A percentile compares a stretch with the other conserved stretches of the same genome.
Conservation (phyloP, 2,888 invertebrate genomes). For the Sminthurides aquaticus region DNA sequence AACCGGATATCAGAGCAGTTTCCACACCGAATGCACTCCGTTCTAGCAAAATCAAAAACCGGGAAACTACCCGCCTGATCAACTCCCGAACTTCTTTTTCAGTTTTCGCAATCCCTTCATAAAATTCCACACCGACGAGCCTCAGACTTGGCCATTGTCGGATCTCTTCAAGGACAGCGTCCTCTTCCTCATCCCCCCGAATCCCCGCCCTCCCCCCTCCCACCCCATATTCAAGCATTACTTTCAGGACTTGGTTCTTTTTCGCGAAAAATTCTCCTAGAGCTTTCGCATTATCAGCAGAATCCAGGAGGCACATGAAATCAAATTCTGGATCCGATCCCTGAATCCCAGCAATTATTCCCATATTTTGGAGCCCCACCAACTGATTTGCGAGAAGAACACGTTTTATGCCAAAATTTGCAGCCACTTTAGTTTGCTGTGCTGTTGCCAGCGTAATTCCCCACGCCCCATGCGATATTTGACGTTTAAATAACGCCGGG, state of each 20-base stretch:
- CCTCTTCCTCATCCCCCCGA: constrained; percentile 23
- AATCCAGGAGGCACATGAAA: constrained; percentile 35
- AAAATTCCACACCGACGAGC: constrained; percentile 35
- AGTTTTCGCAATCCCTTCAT: constrained; percentile 29
- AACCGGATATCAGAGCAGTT: constrained; percentile 27
- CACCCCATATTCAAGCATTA: constrained; percentile 34
- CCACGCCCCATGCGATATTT: constrained; percentile 24
- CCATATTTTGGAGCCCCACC: constrained; percentile 34
- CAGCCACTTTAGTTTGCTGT: constrained; percentile 28
- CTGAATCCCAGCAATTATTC: constrained; percentile 33
- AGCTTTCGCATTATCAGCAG: constrained; percentile 26
- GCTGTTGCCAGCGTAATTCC: constrained; percentile 34
- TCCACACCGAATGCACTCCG: constrained; percentile 16
- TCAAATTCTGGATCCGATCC: constrained; percentile 25
- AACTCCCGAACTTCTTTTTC: constrained; percentile 24
- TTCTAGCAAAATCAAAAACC: constrained; percentile 6
- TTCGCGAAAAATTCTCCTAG: constrained; percentile 27
- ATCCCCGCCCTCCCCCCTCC: constrained; percentile 33
- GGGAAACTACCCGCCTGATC: constrained; percentile 1
- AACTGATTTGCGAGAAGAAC: constrained; percentile 36
- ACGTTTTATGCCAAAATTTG: constrained; percentile 23
- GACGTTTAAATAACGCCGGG: constrained; percentile 30
- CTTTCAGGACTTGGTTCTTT: constrained; percentile 25
- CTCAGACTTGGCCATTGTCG: constrained; percentile 19
- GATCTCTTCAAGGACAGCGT: constrained; percentile 20